Base-by-base conservation (phyloP, 2,888 invertebrate genomes). In the Ptilodon capucinus region DNA sequence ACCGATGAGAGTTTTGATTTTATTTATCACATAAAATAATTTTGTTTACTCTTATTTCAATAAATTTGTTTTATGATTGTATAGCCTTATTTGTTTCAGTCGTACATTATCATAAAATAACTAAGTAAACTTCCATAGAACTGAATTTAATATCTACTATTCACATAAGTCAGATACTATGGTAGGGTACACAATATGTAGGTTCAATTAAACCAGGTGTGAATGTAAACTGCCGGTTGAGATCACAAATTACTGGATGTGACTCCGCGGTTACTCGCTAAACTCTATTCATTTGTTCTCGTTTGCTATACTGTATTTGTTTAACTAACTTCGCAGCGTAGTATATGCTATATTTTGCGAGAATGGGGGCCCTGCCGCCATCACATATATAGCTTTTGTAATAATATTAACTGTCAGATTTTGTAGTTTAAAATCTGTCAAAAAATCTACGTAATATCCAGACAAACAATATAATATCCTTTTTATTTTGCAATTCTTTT, bases 1-100 rank as follows among this genome's bases (percentile, higher is more conserved):
- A 84, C 81, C 1, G 86, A 90, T 44, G 87, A 89, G 75, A 68
- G 62, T 62, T 86, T 78, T 59, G 79, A 84, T 68, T 80, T 79
- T 60, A 41, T 57, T 23, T 65, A 65, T 9, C 47, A 42, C 19
- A 51, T 65, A 4, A 58, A 48, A 49, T 66, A 51, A 41, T 77
- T 43, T 40, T 46, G 16, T 38, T 21, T 13, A 1, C 3, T 13
- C 21, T 21, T 39, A 39, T 21, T 13, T 9, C 16, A 21, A 21
- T 21, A 39, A 9, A 39, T 13, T 21, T 39, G 6, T 16, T 14
- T 8, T n/a, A n/a, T n/a, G n/a, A n/a, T n/a, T n/a, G n/a, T n/a
- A n/a, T n/a, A n/a, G n/a, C n/a, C n/a, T n/a, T n/a, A 30, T 30
- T 30, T 2, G 30, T 30, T n/a, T 30, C 6, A 4, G 1, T 30